Evolutionary conservation across 2,888 invertebrate species (phyloP), one percentile per base, ranked within the genome.

Genomic region (Trissoscelio sp.): DNA sequence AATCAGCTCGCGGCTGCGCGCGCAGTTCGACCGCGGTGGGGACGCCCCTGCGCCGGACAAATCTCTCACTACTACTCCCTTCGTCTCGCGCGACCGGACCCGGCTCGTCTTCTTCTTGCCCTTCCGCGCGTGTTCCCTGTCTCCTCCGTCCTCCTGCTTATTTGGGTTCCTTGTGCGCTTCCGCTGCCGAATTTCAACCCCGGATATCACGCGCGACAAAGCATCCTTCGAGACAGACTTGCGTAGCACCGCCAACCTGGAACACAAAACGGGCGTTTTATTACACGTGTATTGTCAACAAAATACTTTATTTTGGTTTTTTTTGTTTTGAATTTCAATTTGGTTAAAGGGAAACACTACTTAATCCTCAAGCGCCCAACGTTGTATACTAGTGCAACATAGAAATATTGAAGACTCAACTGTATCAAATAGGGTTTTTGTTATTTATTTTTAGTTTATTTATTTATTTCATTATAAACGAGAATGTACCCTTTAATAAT

Each of bases 181-280:
- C 55, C 57, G 57, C 70, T 48, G 58, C 48, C 48, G 37, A 58
- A 70, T 70, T 70, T 48, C 58, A 46, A 69, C 44, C 58, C 70
- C 48, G 58, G 48, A 58, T 70, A 58, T 70, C 70, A 70, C 55
- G 48, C 70, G 58, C 55, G 34, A 44, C 34, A 34, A 42, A 46
- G 22, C 57, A 57, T 69, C 57, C 46, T 18, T 14, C 44, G 31
- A 31, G 42, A 46, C 28, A 16, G n/a, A 42, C 39, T 28, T 5
- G 42, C 51, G 22, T 11, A 18, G 16, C 39, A n/a, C 16, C 39
- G 24, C 22, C 37, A 58, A 75, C 51, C 66, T 74, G 42, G 16
- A 46, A 64, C 11, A 37, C 20, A 57, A 34, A 7, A 60, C 6
- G 16, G 44, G 16, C 16, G n/a, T n/a, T n/a, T n/a, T n/a, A n/a